Conservation (phyloP, 2,888 invertebrate genomes). For the Lottia gigantea region DNA sequence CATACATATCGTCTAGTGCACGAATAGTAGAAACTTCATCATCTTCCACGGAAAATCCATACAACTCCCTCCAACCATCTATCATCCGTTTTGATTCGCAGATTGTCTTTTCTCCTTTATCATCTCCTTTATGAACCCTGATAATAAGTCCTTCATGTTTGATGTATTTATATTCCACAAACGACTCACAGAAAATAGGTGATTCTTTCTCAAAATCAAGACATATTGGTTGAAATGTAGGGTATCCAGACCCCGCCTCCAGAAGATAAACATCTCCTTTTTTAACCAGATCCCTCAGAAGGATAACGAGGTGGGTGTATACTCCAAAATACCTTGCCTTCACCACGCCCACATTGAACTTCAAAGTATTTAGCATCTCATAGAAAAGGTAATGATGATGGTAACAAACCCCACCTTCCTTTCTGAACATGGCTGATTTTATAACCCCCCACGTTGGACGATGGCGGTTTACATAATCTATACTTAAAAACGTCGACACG, state of each 20-base stretch:
- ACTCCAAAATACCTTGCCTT: conserved; percentile 24
- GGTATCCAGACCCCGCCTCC: conserved; percentile 34
- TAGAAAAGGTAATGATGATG: conserved; percentile 32
- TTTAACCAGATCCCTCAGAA: conserved; percentile 31
- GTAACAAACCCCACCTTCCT: conserved; percentile 36
- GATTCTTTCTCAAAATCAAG: conserved; percentile 36
- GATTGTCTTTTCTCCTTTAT: conserved; percentile 4
- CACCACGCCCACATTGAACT: conserved; percentile 24
- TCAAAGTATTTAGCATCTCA: conserved; percentile 30
- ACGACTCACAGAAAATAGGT: conserved; percentile 29
- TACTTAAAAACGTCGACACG: conserved; percentile 25
- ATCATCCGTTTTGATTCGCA: too few relatives aligned
- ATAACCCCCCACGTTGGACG: conserved; percentile 30
- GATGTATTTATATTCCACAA: conserved; percentile 37
- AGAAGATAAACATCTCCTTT: conserved; percentile 31
- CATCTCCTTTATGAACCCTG: conserved; percentile 34
- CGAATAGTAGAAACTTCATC: too few relatives aligned
- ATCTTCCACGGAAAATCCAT: too few relatives aligned
- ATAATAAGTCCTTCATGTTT: conserved; percentile 28
- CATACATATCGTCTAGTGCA: too few relatives aligned
- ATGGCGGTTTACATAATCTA: conserved; percentile 18
- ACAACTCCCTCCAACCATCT: too few relatives aligned
- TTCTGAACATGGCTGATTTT: conserved; percentile 26
- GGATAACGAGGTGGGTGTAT: conserved; percentile 32
- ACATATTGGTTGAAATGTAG: conserved; percentile 34